These are phyloP conservation scores for Neomonachus schauinslandi DNA, from an alignment of 2,113 vertebrate genomes.

Conservation along the genomic window DNA sequence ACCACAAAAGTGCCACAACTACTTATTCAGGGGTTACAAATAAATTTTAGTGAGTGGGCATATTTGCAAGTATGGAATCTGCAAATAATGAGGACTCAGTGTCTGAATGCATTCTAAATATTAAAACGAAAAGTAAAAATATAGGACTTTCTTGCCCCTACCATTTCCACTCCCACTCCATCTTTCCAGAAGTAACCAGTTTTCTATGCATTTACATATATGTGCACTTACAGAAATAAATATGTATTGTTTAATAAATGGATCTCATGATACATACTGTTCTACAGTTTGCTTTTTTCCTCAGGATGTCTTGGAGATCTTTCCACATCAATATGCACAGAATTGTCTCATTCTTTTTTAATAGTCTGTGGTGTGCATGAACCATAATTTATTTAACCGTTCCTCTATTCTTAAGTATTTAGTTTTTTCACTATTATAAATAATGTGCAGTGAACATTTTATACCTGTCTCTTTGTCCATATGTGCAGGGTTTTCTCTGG, in stretches of 20 bases:
- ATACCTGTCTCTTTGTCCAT: neutral
- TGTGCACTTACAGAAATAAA: neutral
- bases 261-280: neutral
- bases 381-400: neutral
- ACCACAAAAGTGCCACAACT: neutral
- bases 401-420: neutral
- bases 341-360: neutral
- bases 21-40: neutral
- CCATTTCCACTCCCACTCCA: neutral
- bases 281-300: neutral
- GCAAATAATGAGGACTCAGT: neutral
- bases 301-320: neutral
- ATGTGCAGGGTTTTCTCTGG: neutral
- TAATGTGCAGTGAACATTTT: neutral
- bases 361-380: neutral
- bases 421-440: neutral
- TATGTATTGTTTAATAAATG: neutral
- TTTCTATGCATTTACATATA: neutral
- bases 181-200: neutral
- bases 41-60: neutral
- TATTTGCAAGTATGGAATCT: neutral
- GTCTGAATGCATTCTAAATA: neutral
- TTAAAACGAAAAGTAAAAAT: neutral
- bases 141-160: neutral
- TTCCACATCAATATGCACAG: neutral